Evolutionary conservation across 2,113 vertebrate species (phyloP).

Genomic region (Corythornis cristatus): DNA sequence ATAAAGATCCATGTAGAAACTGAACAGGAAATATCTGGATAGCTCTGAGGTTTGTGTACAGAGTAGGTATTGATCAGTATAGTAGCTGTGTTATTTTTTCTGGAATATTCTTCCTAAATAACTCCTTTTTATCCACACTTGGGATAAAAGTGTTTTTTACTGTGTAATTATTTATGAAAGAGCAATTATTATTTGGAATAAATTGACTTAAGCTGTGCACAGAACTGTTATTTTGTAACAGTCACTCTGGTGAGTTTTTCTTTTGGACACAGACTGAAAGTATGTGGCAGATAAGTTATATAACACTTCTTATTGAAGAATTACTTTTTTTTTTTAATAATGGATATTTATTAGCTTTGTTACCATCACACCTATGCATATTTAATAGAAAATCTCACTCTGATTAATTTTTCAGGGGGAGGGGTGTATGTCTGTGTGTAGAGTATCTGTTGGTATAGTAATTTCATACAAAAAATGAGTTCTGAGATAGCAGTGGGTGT

Average conservation of each 20-base stretch:
- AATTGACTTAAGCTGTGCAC: neutral
- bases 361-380: neutral
- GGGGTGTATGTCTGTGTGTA: neutral
- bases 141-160: neutral
- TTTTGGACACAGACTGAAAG: neutral
- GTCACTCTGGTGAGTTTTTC: neutral
- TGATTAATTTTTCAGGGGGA: neutral
- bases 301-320: neutral
- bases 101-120: neutral
- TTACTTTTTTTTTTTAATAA: neutral
- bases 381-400: neutral
- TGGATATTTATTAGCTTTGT: neutral
- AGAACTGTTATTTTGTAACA: neutral
- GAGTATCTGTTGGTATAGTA: neutral
- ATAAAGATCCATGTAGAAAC: neutral
- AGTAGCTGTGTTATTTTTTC: neutral
- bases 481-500: neutral
- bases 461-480: neutral
- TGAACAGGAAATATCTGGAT: neutral
- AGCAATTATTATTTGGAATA: neutral
- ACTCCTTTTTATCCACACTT: neutral
- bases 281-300: neutral
- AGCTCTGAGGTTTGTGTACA: neutral
- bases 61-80: neutral
- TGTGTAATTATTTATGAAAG: neutral